phyloP scores from a whole-genome alignment of 2,888 invertebrate species.

The Tillus elongatus region DNA sequence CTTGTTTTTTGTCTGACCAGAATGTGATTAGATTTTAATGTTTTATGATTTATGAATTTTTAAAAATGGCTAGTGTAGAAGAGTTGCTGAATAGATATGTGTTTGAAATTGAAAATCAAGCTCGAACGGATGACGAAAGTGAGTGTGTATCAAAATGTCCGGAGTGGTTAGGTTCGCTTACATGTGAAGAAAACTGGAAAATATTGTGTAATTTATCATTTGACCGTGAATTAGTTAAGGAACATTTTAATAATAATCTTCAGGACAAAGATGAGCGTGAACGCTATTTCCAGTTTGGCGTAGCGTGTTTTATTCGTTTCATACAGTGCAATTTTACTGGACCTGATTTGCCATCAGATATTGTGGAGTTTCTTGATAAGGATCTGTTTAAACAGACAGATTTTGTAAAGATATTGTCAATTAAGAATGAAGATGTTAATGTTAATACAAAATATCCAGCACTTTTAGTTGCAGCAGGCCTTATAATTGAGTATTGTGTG shows the following conservation, averaged over 20 bases:
- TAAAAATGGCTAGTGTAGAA: slow-evolving; percentile 19
- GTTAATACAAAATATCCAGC: slow-evolving; percentile 53
- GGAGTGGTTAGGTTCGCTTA: slow-evolving; percentile 10
- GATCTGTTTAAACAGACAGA: slow-evolving; percentile 44
- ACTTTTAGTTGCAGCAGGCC: slow-evolving; percentile 39
- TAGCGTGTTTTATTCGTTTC: slow-evolving; percentile 61
- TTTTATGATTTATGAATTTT: too few species aligned
- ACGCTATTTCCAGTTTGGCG: slow-evolving; percentile 44
- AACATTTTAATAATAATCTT: slow-evolving; percentile 22
- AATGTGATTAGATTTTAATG: too few species aligned
- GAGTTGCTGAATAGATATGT: slow-evolving; percentile 19
- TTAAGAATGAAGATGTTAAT: slow-evolving; percentile 60
- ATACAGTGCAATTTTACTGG: slow-evolving; percentile 78
- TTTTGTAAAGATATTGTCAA: slow-evolving; percentile 41
- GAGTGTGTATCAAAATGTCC: neutral
- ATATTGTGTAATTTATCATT: slow-evolving; percentile 23
- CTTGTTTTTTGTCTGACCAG: too few species aligned
- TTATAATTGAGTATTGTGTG: slow-evolving; percentile 37
- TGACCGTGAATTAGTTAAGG: slow-evolving; percentile 20
- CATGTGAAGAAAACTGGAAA: slow-evolving; percentile 25
- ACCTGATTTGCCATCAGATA: slow-evolving; percentile 46
- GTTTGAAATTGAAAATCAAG: slow-evolving; percentile 15
- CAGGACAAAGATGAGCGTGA: slow-evolving; percentile 41
- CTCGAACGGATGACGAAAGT: slow-evolving; percentile 14
- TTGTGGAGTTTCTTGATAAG: slow-evolving; percentile 40